A percentile compares a stretch with the other conserved stretches of the same genome.
Evolutionary conservation across 2,888 invertebrate genomes (phyloP).

Genomic region (Archips xylosteana): DNA sequence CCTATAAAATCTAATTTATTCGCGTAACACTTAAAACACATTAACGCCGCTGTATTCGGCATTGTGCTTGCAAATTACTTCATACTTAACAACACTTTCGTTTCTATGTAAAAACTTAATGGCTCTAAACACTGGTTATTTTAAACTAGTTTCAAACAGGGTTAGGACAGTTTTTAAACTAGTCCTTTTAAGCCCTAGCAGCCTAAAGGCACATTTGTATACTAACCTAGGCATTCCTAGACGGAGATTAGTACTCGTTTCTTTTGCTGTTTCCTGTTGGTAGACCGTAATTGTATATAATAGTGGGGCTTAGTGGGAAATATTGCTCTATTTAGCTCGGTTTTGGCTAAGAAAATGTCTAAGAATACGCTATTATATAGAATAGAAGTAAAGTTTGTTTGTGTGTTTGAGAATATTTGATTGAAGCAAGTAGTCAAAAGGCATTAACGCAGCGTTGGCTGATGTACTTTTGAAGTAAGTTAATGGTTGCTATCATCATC

Average conservation of each 20-base stretch:
- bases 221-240: slow-evolving; percentile 14
- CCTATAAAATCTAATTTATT: slow-evolving; percentile 13
- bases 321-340: neutral
- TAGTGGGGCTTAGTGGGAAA: neutral
- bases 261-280: slow-evolving; percentile 13
- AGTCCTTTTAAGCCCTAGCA: slow-evolving; percentile 5
- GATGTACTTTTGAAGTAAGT: too few relatives aligned
- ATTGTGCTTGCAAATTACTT: slow-evolving; percentile 10
- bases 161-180: slow-evolving; percentile 14
- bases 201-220: slow-evolving; percentile 30
- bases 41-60: slow-evolving; percentile 14
- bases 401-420: too few relatives aligned
- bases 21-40: slow-evolving; percentile 19
- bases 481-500: too few relatives aligned
- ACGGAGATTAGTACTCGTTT: neutral
- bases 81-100: slow-evolving; percentile 11
- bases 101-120: slow-evolving; percentile 16
- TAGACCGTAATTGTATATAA: slow-evolving; percentile 9
- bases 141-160: slow-evolving; percentile 21
- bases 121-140: slow-evolving; percentile 12
- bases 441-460: too few relatives aligned
- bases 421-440: too few relatives aligned
- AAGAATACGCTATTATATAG: neutral
- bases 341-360: slow-evolving; percentile 1
- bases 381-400: too few relatives aligned